Evolutionary conservation across 2,797 vertebrate genomes (phyloP), one percentile per base, ranked within the genome.

Genomic region (Diglossa cyanea): DNA sequence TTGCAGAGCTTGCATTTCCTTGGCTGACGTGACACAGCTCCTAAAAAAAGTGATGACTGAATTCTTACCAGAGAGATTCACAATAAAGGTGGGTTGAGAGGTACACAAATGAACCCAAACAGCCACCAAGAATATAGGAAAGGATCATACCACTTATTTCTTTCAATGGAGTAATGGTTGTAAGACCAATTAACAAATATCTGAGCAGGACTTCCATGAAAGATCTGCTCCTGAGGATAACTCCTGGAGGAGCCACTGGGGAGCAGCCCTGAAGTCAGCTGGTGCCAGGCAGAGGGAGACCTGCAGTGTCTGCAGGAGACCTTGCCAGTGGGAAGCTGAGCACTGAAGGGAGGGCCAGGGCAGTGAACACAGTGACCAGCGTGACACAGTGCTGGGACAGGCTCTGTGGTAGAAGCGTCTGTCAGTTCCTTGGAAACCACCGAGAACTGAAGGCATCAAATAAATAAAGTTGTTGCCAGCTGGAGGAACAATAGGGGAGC

Each of bases 401-500:
- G 47, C 65, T 89, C 63, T 86, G 65, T 55, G n/a, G 67, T 62
- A 79, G 53, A 86, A 71, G 72, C 24, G 10, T 30, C 67, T 86
- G 86, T 44, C 57, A 83, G 88, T 35, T 76, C 88, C 87, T 88
- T 97, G 96, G 94, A 96, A 94, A 96, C 66, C 0, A 53, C 81
- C 0, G 1, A 88, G 78, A 88, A 65, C 68, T 54, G 91, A 93
- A 95, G 89, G 65, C 78, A 92, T 83, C 89, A 93, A 92, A 92
- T 89, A 93, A 94, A 96, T 96, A 93, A 91, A 96, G 95, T 94
- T 93, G 87, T 89, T 95, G 91, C 93, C 94, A 96, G 95, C 94
- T 93, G 94, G 84, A 93, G 92, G 92, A 97, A 95, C 94, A 96
- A 96, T 96, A 94, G 92, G 72, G 65, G 0, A 96, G 89, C 81